These are phyloP conservation scores for Sciurus niger DNA, from an alignment of 2,113 vertebrate species.

Conservation along the genomic window DNA sequence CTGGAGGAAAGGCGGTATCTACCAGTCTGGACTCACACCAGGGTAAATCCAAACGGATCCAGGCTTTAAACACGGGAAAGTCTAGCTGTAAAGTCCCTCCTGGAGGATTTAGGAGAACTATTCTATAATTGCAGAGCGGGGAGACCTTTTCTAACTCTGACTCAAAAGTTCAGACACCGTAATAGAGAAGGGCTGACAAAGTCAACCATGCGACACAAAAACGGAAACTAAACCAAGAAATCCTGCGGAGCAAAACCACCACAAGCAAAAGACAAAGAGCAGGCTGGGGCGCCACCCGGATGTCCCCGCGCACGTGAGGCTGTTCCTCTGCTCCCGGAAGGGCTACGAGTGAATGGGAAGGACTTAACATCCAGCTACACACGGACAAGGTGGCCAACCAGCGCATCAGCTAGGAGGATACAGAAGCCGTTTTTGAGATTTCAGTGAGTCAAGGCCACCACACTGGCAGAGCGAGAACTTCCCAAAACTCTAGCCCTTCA, in stretches of 20 bases:
- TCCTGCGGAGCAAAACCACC: background rate
- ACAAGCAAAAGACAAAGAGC: background rate
- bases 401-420: background rate
- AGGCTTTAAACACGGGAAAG: background rate
- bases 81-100: background rate
- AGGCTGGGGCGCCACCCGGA: too few relatives aligned
- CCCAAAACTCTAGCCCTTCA: background rate
- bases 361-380: background rate
- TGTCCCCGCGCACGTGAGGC: too few relatives aligned
- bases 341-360: background rate
- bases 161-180: background rate
- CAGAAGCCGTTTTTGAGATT: background rate
- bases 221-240: too few relatives aligned
- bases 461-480: background rate
- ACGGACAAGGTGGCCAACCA: background rate
- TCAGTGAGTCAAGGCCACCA: background rate
- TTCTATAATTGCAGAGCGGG: background rate
- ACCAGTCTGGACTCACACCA: background rate
- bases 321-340: background rate
- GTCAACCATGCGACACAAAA: background rate
- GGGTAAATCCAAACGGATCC: background rate
- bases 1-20: background rate
- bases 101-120: background rate
- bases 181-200: background rate
- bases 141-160: background rate